phyloP scores from a whole-genome alignment of 1,140 invertebrate genomes.

The Cotesia vestalis region DNA sequence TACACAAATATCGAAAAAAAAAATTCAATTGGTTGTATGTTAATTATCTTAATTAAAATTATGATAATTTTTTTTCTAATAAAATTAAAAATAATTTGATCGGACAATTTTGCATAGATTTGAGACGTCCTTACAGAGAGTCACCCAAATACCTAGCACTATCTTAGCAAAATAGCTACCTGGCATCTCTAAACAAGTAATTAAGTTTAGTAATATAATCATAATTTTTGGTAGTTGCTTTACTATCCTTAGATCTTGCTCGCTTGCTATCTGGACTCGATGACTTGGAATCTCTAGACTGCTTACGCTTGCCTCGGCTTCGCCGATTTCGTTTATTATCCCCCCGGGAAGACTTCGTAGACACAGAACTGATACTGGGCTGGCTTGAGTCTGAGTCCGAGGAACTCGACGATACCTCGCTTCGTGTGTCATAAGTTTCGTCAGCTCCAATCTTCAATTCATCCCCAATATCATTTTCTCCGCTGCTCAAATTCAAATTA shows the following conservation, averaged over 20 bases:
- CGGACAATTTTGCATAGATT: too few species aligned
- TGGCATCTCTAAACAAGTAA: constrained; percentile 92
- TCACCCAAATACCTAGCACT: not conserved
- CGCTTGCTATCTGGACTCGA: constrained; percentile 64
- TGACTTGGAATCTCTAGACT: constrained; percentile 62
- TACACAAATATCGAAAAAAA: too few species aligned
- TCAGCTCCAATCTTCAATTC: constrained; percentile 75
- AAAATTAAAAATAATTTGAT: too few species aligned
- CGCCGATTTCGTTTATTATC: constrained; percentile 67
- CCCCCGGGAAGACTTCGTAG: constrained; percentile 70
- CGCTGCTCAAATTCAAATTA: constrained; percentile 75
- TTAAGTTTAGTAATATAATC: constrained; percentile 91
- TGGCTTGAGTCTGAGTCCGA: constrained; percentile 74
- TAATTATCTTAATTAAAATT: too few species aligned
- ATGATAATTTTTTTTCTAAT: too few species aligned
- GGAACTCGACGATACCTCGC: constrained; percentile 79
- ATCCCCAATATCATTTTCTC: constrained; percentile 76
- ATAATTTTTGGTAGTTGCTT: constrained; percentile 72
- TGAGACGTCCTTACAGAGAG: too few species aligned
- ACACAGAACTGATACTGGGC: constrained; percentile 79
- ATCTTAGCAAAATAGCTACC: constrained; percentile 58
- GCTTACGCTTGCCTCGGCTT: constrained; percentile 55
- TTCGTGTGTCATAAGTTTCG: constrained; percentile 76
- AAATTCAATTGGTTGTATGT: too few species aligned
- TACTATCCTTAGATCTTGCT: constrained; percentile 66